These are phyloP conservation scores for Actinia tenebrosa DNA, from an alignment of 64 coral and sea anemone genomes.

Conservation along the genomic window DNA sequence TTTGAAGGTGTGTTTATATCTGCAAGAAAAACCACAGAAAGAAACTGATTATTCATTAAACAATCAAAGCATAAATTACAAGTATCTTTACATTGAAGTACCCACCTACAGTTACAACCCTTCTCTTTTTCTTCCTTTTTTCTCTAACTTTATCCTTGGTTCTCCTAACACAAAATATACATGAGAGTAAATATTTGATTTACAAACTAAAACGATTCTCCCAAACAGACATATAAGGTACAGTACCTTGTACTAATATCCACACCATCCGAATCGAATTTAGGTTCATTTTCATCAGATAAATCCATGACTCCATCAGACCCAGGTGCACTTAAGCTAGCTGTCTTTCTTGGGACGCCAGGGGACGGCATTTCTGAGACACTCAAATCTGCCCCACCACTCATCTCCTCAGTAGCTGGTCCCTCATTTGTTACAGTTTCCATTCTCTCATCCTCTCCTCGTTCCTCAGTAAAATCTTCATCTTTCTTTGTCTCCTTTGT, in stretches of 20 bases:
- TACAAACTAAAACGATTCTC: too few species aligned
- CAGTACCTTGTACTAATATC: constrained; percentile 25
- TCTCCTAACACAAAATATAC: neutral
- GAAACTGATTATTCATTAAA: neutral
- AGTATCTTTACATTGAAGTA: neutral
- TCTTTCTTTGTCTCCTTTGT: neutral
- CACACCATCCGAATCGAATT: constrained; percentile 11
- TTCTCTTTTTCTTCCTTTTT: constrained; percentile 51
- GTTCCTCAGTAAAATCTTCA: neutral
- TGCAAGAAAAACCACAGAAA: neutral
- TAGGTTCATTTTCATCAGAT: constrained; percentile 34
- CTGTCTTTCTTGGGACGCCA: neutral
- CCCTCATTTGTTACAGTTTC: neutral
- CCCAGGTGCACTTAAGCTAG: neutral
- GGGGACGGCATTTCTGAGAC: constrained; percentile 1
- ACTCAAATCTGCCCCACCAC: neutral
- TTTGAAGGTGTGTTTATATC: neutral
- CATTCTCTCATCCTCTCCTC: neutral
- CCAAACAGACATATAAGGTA: neutral
- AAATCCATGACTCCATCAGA: neutral
- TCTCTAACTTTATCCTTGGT: constrained; percentile 12
- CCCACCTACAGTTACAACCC: constrained; percentile 57
- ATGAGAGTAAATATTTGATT: neutral
- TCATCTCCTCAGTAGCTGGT: neutral
- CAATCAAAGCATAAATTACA: neutral